Conservation (phyloP, 1,140 invertebrate species). For the Manduca sexta region DNA sequence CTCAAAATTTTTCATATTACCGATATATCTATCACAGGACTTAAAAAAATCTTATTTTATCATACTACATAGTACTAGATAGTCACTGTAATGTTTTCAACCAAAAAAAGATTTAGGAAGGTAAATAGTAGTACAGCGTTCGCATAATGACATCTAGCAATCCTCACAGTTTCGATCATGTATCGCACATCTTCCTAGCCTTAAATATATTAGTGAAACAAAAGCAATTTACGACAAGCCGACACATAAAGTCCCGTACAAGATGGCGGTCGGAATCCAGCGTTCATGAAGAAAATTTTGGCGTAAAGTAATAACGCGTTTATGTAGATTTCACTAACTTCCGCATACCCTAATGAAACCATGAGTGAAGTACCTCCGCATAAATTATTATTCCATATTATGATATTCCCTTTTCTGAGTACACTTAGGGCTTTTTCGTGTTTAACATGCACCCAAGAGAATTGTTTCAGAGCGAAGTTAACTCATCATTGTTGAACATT, state of each 20-base stretch:
- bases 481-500: slow-evolving; percentile 21
- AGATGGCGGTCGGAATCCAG: slow-evolving; percentile 30
- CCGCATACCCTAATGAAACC: slow-evolving; percentile 46
- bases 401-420: slow-evolving; percentile 22
- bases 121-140: too few relatives aligned
- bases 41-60: too few relatives aligned
- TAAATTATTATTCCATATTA: slow-evolving; percentile 51
- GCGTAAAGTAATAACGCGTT: slow-evolving; percentile 46
- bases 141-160: too few relatives aligned
- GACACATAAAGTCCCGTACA: slow-evolving; percentile 21
- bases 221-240: slow-evolving; percentile 36
- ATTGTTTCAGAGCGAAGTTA: slow-evolving; percentile 36
- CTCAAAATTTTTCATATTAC: too few relatives aligned
- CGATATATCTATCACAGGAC: too few relatives aligned
- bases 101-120: too few relatives aligned
- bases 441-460: slow-evolving; percentile 18
- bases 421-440: slow-evolving; percentile 30
- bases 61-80: too few relatives aligned
- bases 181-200: too few relatives aligned
- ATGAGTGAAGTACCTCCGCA: slow-evolving; percentile 36
- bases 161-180: too few relatives aligned
- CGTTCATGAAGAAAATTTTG: slow-evolving; percentile 33
- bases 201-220: too few relatives aligned
- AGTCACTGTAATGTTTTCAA: too few relatives aligned
- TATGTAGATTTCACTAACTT: slow-evolving; percentile 59